Evolutionary conservation across 30 jellyfish, hydroid and myxozoan genomes (phyloP).

Genomic region (Mastigias papua): DNA sequence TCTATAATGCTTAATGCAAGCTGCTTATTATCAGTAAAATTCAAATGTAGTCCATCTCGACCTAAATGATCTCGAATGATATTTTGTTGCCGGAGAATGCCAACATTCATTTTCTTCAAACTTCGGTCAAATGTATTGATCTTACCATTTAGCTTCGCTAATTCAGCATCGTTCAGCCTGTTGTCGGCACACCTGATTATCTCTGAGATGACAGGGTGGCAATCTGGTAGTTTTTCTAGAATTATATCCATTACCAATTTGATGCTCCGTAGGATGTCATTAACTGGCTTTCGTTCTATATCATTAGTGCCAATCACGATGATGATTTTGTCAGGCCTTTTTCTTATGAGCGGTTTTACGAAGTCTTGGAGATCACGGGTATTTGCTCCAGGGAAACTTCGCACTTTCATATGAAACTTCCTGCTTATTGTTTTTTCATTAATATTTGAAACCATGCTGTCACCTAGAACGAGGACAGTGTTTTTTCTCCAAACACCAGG

Average conservation of each 20-base stretch:
- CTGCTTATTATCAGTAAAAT: neutral
- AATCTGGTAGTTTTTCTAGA: slow-evolving; percentile 13
- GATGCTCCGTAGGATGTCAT: slow-evolving; percentile 3
- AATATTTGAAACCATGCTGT: too few relatives aligned
- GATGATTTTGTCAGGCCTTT: slow-evolving; percentile 23
- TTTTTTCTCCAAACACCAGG: too few relatives aligned
- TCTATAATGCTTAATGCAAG: slow-evolving; percentile 6
- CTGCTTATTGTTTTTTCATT: too few relatives aligned
- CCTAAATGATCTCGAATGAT: too few relatives aligned
- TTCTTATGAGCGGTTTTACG: slow-evolving; percentile 18
- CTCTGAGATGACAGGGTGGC: slow-evolving; percentile 1
- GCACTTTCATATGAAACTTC: slow-evolving; percentile 10
- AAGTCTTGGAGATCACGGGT: slow-evolving; percentile 26
- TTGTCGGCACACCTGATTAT: slow-evolving; percentile 13
- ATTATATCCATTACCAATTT: neutral
- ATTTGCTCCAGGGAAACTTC: slow-evolving; percentile 18
- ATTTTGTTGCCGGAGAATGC: too few relatives aligned
- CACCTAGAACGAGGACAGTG: too few relatives aligned
- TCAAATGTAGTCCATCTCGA: neutral
- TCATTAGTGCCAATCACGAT: slow-evolving; percentile 26
- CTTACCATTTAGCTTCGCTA: neutral
- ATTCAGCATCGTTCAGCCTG: slow-evolving; percentile 7
- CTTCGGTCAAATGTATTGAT: too few relatives aligned
- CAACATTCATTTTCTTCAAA: too few relatives aligned
- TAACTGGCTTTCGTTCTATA: slow-evolving; percentile 5